Evolutionary conservation across 2,113 vertebrate genomes (phyloP), one percentile per base, ranked within the genome.

Genomic region (Sander vitreus): DNA sequence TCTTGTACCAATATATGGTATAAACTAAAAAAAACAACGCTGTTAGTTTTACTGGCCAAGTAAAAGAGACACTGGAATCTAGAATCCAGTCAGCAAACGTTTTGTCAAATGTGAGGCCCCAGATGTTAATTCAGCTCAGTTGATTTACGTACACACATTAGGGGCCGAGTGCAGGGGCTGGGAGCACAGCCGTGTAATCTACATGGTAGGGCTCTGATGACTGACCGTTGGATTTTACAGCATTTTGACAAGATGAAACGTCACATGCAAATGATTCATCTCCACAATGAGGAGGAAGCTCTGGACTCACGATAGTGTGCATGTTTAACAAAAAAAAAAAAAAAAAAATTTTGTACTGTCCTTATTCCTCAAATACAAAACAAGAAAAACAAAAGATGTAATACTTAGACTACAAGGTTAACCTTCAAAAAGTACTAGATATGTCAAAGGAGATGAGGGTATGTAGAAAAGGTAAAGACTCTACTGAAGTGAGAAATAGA

Each of bases 271-370:
- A 82, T 48, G 84, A 84, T 83, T 86, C 64, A n/a, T 78, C 70
- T 86, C 72, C 80, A 89, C 67, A 23, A 64, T 54, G 45, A 76
- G 66, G 85, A 86, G 90, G 91, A 93, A 93, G 93, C 88, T 90
- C 89, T 85, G 87, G 87, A 91, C 87, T 90, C 63, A 67, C 51
- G 83, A 79, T 85, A 18, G 60, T 75, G 62, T 81, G 76, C 79
- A 81, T 89, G 88, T 87, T 47, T 53, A n/a, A n/a, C n/a, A n/a
- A n/a, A n/a, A 6, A 67, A 62, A 60, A 69, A 76, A 57, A n/a
- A 19, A 3, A 27, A 27, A 21, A 50, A 59, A 57, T 67, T 36
- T 48, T 69, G 39, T 54, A 80, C 80, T 87, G 78, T 76, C 74
- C 73, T 72, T 48, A 19, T 89, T 78, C 71, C 71, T 80, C 62